These are phyloP conservation scores for Cephalopachus bancanus DNA, from an alignment of 2,797 vertebrate genomes.

Conservation along the genomic window DNA sequence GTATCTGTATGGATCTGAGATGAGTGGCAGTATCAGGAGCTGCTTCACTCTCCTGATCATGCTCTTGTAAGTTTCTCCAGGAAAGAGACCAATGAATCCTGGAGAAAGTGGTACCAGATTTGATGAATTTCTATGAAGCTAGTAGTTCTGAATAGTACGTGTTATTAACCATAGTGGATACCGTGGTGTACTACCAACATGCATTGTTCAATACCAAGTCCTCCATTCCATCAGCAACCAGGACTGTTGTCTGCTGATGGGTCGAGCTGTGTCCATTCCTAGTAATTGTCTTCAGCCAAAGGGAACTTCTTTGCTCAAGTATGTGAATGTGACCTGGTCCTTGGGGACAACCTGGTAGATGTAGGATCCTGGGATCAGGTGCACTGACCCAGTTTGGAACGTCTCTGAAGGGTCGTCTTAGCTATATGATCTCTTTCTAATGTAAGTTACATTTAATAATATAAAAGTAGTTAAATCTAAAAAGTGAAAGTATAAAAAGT, in stretches of 20 bases:
- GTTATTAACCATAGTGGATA: background rate
- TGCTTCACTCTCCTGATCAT: background rate
- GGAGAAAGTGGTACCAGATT: background rate
- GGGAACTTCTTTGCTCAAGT: background rate
- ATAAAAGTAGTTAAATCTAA: slow-evolving; percentile 19
- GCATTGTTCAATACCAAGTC: background rate
- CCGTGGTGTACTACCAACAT: background rate
- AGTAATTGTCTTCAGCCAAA: background rate
- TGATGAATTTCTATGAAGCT: background rate
- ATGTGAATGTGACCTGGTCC: background rate
- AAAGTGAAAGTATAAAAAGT: background rate
- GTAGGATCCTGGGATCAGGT: background rate
- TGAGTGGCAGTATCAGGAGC: background rate
- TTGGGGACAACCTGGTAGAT: background rate
- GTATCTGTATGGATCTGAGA: background rate
- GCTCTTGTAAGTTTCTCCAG: background rate
- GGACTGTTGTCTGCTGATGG: background rate
- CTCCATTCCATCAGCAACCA: background rate
- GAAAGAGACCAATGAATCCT: background rate
- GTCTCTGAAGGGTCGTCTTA: background rate
- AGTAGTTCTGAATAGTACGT: background rate
- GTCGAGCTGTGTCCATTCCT: background rate
- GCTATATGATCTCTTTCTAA: background rate
- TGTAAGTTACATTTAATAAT: slow-evolving; percentile 8
- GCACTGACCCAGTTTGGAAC: background rate